A percentile compares a stretch with the other conserved stretches of the same genome.
phyloP scores from a whole-genome alignment of 1,140 invertebrate species.

The Aphaenogaster ashmeadi region DNA sequence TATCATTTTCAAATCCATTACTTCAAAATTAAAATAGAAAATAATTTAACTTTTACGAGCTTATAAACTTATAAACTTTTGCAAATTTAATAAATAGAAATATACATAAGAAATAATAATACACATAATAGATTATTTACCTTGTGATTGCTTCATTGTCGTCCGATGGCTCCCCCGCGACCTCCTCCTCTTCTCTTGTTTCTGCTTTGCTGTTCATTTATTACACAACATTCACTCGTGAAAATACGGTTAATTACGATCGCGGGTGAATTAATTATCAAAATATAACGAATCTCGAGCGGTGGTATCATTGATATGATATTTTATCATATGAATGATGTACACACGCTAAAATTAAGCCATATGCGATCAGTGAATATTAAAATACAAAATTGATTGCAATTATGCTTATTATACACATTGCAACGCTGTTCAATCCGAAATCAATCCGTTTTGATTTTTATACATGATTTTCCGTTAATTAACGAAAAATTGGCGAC shows the following conservation, averaged over 20 bases:
- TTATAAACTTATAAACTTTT: too few relatives aligned
- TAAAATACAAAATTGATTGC: background rate
- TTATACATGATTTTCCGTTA: background rate
- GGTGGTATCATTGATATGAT: too few relatives aligned
- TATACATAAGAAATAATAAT: too few relatives aligned
- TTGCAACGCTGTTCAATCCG: background rate
- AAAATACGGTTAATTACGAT: background rate
- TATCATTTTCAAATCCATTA: too few relatives aligned
- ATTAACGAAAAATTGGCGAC: background rate
- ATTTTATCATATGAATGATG: background rate
- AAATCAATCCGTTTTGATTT: background rate
- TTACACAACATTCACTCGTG: background rate
- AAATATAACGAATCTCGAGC: background rate
- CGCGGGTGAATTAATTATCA: background rate
- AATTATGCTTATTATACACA: background rate
- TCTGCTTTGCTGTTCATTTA: background rate
- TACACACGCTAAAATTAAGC: background rate
- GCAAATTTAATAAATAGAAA: too few relatives aligned
- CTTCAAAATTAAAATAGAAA: too few relatives aligned
- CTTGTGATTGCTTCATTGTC: background rate
- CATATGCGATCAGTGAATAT: background rate
- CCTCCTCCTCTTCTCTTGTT: background rate
- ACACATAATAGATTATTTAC: too few relatives aligned
- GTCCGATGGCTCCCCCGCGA: background rate
- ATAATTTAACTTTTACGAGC: too few relatives aligned